A percentile compares a stretch with the other conserved stretches of the same genome.
Conservation (phyloP, 2,888 invertebrate genomes). For the Hypena proboscidalis region DNA sequence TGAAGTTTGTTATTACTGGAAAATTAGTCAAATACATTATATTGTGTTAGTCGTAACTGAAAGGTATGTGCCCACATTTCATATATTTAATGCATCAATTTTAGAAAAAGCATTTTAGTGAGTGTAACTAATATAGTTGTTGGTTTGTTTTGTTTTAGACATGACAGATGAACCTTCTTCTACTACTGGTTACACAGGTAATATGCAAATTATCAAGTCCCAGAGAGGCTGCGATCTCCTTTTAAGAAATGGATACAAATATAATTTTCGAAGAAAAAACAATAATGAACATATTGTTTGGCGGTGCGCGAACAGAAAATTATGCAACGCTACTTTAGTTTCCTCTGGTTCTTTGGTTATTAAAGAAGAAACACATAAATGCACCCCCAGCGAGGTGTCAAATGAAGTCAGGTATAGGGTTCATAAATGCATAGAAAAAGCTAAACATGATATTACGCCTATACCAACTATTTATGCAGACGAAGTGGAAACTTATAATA, state of each 20-base stretch:
- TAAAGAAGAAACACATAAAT: too few relatives aligned
- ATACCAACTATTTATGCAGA: constrained; percentile 5
- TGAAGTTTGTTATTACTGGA: too few relatives aligned
- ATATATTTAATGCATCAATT: too few relatives aligned
- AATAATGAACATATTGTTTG: not conserved
- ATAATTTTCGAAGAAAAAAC: not conserved
- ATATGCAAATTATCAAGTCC: not conserved
- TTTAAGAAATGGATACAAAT: not conserved
- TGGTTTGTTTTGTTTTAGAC: too few relatives aligned
- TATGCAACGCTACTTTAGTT: too few relatives aligned
- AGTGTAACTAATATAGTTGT: too few relatives aligned
- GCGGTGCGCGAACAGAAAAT: too few relatives aligned
- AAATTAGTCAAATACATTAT: too few relatives aligned
- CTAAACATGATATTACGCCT: not conserved
- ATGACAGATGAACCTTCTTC: not conserved
- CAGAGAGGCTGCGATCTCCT: not conserved
- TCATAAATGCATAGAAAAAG: constrained; percentile 1
- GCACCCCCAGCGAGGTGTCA: not conserved
- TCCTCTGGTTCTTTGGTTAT: too few relatives aligned
- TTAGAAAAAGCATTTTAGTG: too few relatives aligned
- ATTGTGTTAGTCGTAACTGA: too few relatives aligned
- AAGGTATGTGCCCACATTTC: too few relatives aligned
- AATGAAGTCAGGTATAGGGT: constrained; percentile 1
- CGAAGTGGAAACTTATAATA: not conserved
- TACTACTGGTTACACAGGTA: not conserved